Conservation (phyloP, 2,888 invertebrate species). For the Catotricha subobsoleta region DNA sequence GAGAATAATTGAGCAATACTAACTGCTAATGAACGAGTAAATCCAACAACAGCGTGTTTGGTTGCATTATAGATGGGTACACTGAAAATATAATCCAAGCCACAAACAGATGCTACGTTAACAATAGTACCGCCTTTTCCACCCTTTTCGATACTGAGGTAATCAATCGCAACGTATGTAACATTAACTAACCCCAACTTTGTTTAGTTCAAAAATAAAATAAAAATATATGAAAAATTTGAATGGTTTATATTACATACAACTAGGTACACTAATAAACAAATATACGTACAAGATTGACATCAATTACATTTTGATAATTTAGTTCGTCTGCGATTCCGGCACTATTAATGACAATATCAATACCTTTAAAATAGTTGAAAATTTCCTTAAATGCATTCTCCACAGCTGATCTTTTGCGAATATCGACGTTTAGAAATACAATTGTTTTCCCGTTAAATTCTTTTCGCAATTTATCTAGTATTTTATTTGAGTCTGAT, state of each 20-base stretch:
- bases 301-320: slow-evolving; percentile 20
- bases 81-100: slow-evolving; percentile 7
- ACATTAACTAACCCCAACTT: slow-evolving; percentile 30
- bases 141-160: slow-evolving; percentile 26
- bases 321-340: slow-evolving; percentile 23
- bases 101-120: slow-evolving; percentile 23
- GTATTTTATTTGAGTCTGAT: slow-evolving; percentile 14
- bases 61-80: slow-evolving; percentile 25
- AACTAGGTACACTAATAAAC: too few species aligned
- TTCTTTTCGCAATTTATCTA: slow-evolving; percentile 14
- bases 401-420: slow-evolving; percentile 17
- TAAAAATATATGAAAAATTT: too few species aligned
- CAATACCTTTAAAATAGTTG: slow-evolving; percentile 16
- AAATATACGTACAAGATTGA: slow-evolving; percentile 35
- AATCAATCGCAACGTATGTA: slow-evolving; percentile 22
- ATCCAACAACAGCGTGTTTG: slow-evolving; percentile 27
- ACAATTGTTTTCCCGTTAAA: slow-evolving; percentile 20
- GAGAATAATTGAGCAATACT: too few species aligned
- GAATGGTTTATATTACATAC: too few species aligned
- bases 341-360: slow-evolving; percentile 22
- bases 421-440: slow-evolving; percentile 19
- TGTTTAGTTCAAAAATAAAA: too few species aligned
- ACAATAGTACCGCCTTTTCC: slow-evolving; percentile 26
- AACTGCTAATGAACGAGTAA: slow-evolving; percentile 22
- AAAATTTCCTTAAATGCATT: slow-evolving; percentile 18